These are phyloP conservation scores for Pipistrellus pipistrellus DNA, from an alignment of 2,797 vertebrate genomes.

Conservation along the genomic window DNA sequence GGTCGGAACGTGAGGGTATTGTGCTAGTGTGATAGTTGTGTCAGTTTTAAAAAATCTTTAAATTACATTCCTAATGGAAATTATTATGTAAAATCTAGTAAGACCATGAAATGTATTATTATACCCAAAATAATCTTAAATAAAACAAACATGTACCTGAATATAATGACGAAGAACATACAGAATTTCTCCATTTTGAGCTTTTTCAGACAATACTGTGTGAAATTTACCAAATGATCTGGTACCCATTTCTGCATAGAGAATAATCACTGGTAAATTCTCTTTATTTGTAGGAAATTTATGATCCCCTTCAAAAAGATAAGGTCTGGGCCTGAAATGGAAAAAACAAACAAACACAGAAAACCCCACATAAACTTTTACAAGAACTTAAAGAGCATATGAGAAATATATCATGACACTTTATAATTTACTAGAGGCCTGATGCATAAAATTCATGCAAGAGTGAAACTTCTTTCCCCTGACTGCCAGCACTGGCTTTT, in stretches of 20 bases:
- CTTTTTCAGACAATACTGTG: slow-evolving; percentile 93
- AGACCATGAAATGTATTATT: neutral
- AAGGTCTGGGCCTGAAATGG: slow-evolving; percentile 93
- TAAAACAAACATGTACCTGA: slow-evolving; percentile 89
- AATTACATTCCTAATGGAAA: neutral
- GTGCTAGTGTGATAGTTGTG: neutral
- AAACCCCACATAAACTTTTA: slow-evolving; percentile 56
- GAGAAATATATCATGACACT: neutral
- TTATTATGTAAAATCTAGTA: slow-evolving; percentile 29
- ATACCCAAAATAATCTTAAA: slow-evolving; percentile 8
- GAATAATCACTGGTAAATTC: slow-evolving; percentile 92
- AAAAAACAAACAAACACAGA: neutral
- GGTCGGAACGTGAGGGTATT: no score
- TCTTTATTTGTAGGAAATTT: slow-evolving; percentile 92
- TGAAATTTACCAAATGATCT: slow-evolving; percentile 95
- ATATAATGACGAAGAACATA: slow-evolving; percentile 97
- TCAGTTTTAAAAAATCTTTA: neutral
- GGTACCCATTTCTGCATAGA: slow-evolving; percentile 98
- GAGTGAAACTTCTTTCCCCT: no score
- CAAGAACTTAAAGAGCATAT: slow-evolving; percentile 11
- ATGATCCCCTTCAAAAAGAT: slow-evolving; percentile 96
- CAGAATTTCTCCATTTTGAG: slow-evolving; percentile 90
- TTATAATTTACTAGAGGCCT: neutral
- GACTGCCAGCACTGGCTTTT: no score
- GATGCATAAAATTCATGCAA: no score